Percentiles rank a stretch among this genome's conserved stretches.
Conservation (phyloP, 2,113 vertebrate species). For the Chauna torquata region DNA sequence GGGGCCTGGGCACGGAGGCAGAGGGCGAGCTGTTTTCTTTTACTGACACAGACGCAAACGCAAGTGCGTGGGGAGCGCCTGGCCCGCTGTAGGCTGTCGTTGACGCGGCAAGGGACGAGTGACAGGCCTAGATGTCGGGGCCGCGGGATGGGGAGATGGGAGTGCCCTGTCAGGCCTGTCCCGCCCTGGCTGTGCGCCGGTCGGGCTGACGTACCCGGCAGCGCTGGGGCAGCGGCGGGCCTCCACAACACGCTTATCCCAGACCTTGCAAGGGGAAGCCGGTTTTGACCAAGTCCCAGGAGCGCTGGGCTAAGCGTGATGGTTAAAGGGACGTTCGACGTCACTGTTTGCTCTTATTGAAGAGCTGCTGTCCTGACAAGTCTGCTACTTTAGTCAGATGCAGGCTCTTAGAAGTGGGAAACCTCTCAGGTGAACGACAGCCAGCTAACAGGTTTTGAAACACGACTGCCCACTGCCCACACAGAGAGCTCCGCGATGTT, state of each 20-base stretch:
- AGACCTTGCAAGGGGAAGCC: background rate
- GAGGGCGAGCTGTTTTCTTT: background rate
- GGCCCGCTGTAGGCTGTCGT: background rate
- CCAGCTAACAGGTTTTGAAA: background rate
- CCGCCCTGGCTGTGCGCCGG: background rate
- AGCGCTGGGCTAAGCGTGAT: too few species aligned
- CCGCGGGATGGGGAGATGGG: background rate
- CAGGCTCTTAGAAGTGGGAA: background rate
- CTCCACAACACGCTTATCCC: too few species aligned
- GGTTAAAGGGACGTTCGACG: background rate
- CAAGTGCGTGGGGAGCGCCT: fast-evolving
- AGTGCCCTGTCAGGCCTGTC: background rate
- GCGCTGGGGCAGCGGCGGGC: background rate
- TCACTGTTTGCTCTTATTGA: background rate
- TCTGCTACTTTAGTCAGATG: background rate
- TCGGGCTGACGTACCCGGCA: background rate
- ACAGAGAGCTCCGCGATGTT: background rate
- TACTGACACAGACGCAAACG: too few species aligned
- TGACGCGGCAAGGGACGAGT: too few species aligned
- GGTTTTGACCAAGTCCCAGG: background rate
- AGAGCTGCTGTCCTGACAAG: background rate
- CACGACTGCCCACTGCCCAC: background rate
- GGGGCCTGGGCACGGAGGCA: background rate
- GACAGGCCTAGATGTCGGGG: background rate
- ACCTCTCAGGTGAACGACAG: background rate